A percentile compares a stretch with the other conserved stretches of the same genome.
Conservation (phyloP, 2,888 invertebrate genomes). For the Quadroppia sp. region DNA sequence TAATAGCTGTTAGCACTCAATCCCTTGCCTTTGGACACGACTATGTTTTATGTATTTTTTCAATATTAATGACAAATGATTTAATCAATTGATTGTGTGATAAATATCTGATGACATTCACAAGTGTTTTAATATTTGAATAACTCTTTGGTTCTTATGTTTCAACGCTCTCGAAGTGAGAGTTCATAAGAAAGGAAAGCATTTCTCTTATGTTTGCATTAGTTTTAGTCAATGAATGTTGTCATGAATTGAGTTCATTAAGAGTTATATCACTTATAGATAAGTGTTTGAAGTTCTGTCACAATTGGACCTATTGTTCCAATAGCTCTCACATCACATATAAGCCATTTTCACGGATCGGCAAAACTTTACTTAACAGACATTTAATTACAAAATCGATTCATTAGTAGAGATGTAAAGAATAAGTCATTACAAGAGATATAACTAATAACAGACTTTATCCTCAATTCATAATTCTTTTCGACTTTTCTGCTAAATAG, state of each 20-base stretch:
- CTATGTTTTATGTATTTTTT: too few relatives aligned
- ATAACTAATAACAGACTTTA: too few relatives aligned
- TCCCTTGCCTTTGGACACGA: not conserved
- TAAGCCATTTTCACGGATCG: not conserved
- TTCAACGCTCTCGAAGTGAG: not conserved
- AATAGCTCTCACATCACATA: not conserved
- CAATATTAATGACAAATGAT: too few relatives aligned
- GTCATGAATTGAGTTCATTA: slow-evolving; percentile 19
- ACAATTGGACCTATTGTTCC: not conserved
- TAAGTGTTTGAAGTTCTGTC: slow-evolving; percentile 22
- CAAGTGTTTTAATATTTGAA: too few relatives aligned
- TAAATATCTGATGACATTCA: too few relatives aligned
- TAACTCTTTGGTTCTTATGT: not conserved
- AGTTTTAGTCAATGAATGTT: slow-evolving; percentile 18
- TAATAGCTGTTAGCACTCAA: not conserved
- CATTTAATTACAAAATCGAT: too few relatives aligned
- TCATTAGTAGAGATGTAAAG: too few relatives aligned
- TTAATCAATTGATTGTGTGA: too few relatives aligned
- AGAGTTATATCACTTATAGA: slow-evolving; percentile 27
- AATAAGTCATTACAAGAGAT: too few relatives aligned
- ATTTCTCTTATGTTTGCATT: slow-evolving; percentile 23
- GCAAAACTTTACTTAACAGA: slow-evolving; percentile 7
- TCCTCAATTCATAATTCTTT: too few relatives aligned
- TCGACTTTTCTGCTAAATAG: not conserved
- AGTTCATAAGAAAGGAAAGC: not conserved